Conservation (phyloP, 2,113 vertebrate genomes). For the Ammodytes dubius region DNA sequence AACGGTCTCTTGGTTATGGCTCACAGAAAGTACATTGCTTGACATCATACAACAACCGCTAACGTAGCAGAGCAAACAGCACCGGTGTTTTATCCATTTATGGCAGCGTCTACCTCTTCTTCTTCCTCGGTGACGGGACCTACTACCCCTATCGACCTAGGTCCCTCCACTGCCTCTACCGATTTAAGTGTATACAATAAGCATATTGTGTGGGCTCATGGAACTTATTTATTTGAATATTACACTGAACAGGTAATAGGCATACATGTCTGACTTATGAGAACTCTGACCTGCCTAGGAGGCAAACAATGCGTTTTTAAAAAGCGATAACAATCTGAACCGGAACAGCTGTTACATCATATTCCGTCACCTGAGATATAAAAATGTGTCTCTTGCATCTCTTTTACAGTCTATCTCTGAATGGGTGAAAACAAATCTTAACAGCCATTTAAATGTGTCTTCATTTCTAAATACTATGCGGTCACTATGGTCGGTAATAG, state of each 20-base stretch:
- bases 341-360: not conserved
- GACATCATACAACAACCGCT: not conserved
- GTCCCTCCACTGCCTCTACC: constrained; percentile 16
- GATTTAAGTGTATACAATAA: not conserved
- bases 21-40: not conserved
- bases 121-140: not conserved
- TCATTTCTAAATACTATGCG: not conserved
- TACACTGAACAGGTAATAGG: not conserved
- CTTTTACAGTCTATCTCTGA: not conserved
- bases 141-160: not conserved
- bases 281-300: not conserved
- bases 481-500: not conserved
- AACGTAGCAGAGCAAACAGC: not conserved
- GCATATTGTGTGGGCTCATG: not conserved
- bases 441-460: not conserved
- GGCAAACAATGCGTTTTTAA: not conserved
- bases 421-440: too few relatives aligned
- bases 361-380: not conserved
- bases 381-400: not conserved
- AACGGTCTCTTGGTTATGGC: not conserved
- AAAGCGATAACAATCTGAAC: not conserved
- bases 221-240: not conserved
- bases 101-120: constrained; percentile 24
- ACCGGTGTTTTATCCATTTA: constrained; percentile 49
- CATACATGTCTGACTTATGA: too few relatives aligned